Evolutionary conservation across 2,888 invertebrate species (phyloP), one percentile per base, ranked within the genome.

Genomic region (Fragum whitleyi): DNA sequence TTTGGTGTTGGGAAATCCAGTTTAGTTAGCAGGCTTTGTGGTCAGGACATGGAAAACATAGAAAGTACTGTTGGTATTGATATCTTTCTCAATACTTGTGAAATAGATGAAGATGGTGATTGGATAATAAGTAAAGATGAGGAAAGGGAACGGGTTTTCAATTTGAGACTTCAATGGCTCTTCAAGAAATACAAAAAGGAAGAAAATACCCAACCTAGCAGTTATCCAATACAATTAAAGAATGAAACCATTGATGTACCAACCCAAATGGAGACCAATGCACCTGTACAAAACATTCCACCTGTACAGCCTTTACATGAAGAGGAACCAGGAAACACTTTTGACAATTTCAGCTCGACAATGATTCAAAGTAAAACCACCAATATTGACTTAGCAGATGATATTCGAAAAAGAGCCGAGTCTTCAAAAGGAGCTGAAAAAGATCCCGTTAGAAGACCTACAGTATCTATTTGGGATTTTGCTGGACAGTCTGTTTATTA

Each of bases 1-100:
- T 82, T 69, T 76, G 68, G 57, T 32, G 82, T 78, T 21, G 82
- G 82, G 36, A 82, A 82, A 76, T 79, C 78, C 9, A 62, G 69
- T n/a, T 73, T 82, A 19, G 62, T 82, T 2, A 29, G 61, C 29
- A 14, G 61, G 19, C 61, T 61, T 1, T 61, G 61, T 32, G 19
- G n/a, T 19, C 2, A 16, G 11, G 5, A 11, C 14, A 9, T 36
- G 9, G 32, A 61, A 2, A 32, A 16, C 19, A n/a, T 61, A 32
- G 19, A 19, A 32, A 61, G 61, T 32, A 61, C 61, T 32, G 61
- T 32, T 6, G 61, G 29, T 19, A n/a, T 61, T 32, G 61, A 61
- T 19, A 61, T 61, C 7, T 7, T 32, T 16, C 29, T 7, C 29
- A 21, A 61, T n/a, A 29, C 36, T 14, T 61, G 61, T 61, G 61